Percentiles rank a stretch among this genome's conserved stretches.
These are phyloP conservation scores for Diglossa cyanea DNA, from an alignment of 2,797 vertebrate species.

Conservation along the genomic window DNA sequence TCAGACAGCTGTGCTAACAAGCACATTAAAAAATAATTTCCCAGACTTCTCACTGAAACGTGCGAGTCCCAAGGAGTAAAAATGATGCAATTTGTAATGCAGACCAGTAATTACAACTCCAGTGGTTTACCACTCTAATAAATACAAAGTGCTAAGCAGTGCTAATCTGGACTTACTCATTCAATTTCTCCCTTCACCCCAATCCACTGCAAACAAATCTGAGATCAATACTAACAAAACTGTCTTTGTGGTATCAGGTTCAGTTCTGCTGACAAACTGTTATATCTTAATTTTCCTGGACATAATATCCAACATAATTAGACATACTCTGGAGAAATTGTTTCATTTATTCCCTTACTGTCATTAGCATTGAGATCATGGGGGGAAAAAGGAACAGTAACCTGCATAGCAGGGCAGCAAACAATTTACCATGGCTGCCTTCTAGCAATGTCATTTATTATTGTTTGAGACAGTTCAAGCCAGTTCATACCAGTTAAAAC, in stretches of 20 bases:
- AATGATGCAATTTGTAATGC: slow-evolving; percentile 3
- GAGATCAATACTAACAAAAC: slow-evolving; percentile 58
- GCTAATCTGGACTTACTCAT: slow-evolving; percentile 7
- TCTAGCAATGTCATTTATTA: slow-evolving; percentile 16
- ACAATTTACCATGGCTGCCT: slow-evolving; percentile 18
- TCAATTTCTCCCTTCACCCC: slow-evolving; percentile 3
- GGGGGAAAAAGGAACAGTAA: not conserved
- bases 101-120: slow-evolving; percentile 41
- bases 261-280: not conserved
- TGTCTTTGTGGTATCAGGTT: slow-evolving; percentile 2
- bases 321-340: slow-evolving; percentile 25
- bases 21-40: slow-evolving; percentile 1
- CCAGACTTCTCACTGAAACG: not conserved
- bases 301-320: slow-evolving; percentile 64
- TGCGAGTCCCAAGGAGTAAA: not conserved
- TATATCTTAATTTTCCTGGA: slow-evolving; percentile 50
- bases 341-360: slow-evolving; percentile 31
- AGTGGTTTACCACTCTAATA: slow-evolving; percentile 35
- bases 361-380: slow-evolving; percentile 18
- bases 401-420: not conserved
- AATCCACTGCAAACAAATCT: slow-evolving; percentile 24
- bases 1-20: not conserved
- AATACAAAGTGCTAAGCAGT: slow-evolving; percentile 3
- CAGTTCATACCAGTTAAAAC: not conserved
- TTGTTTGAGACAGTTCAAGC: not conserved